phyloP scores from a whole-genome alignment of 1,140 invertebrate genomes.

The Orius insidiosus region DNA sequence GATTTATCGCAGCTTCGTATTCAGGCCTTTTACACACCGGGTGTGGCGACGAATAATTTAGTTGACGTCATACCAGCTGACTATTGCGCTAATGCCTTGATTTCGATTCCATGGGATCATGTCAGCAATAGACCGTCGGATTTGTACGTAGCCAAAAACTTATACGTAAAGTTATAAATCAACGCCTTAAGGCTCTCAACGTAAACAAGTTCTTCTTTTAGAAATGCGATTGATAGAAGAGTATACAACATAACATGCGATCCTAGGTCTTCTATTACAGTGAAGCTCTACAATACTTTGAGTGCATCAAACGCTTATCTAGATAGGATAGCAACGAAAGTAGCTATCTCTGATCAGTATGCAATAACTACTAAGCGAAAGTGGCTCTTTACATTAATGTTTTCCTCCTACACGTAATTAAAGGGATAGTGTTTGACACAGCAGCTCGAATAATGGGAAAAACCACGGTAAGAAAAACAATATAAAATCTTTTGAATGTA shows the following conservation, averaged over 20 bases:
- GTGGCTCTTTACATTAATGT: constrained; percentile 29
- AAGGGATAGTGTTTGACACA: constrained; percentile 44
- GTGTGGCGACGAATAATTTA: constrained; percentile 27
- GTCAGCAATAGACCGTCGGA: too few species aligned
- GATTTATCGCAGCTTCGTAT: constrained; percentile 25
- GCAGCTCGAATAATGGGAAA: constrained; percentile 37
- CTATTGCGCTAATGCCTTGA: constrained; percentile 37
- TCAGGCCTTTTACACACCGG: constrained; percentile 38
- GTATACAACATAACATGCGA: background rate
- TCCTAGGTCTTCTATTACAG: background rate
- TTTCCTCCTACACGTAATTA: constrained; percentile 40
- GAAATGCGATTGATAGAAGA: background rate
- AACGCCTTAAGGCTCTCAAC: background rate
- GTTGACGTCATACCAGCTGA: constrained; percentile 44
- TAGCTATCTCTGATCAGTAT: constrained; percentile 28
- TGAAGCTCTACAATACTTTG: background rate
- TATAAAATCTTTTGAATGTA: too few species aligned
- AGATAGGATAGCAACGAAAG: background rate
- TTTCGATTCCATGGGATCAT: constrained; percentile 34
- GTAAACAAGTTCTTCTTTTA: background rate
- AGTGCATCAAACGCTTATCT: background rate
- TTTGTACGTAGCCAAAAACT: constrained; percentile 15
- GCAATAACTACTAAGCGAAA: constrained; percentile 33
- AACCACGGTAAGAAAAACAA: constrained; percentile 28
- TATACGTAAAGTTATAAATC: background rate